Evolutionary conservation across 1,140 invertebrate species (phyloP), one percentile per base, ranked within the genome.

Genomic region (Drosophila micromelanica): DNA sequence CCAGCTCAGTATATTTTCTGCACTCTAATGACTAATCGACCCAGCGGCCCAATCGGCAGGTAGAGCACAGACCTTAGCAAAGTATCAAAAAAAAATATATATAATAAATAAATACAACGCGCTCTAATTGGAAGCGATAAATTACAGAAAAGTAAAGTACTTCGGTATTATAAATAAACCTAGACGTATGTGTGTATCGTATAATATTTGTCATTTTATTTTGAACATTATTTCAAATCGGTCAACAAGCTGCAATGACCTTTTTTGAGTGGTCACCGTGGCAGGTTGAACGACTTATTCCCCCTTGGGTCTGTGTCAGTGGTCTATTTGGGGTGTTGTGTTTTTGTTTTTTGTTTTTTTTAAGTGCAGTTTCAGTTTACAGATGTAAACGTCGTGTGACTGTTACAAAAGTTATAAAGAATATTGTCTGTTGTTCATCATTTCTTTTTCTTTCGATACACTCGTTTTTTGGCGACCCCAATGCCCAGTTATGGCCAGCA

Each of bases 21-120:
- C 62, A 76, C 56, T 78, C 67, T 78, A 87, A 78, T 86, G 82
- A 87, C 78, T 87, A 86, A 86, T 81, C 78, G 84, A 78, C 81
- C 81, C 78, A 77, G 82, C 51, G 59, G 61, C 57, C 57, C 42
- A 60, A 37, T 45, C 52, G 23, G 56, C 82, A 86, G 82, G 81
- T 86, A 87, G 71, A 75, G 40, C 59, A 30, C 27, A 23, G 46
- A 30, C 60, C 64, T 80, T 68, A 63, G 73, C 78, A 74, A 74
- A 52, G 60, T 64, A 35, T 17, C 43, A 37, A 8, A 30, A 23
- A 45, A 45, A 42, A 7, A 4, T 11, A 27, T n/a, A 17, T 23
- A 23, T 3, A 23, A 23, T 23, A 59, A 45, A 65, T 59, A 27
- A 62, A 61, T 20, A 42, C 8, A 43, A n/a, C 65, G 43, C 46